A percentile compares a stretch with the other conserved stretches of the same genome.
Evolutionary conservation across 2,113 vertebrate genomes (phyloP).

Genomic region (Tyrannus savana): DNA sequence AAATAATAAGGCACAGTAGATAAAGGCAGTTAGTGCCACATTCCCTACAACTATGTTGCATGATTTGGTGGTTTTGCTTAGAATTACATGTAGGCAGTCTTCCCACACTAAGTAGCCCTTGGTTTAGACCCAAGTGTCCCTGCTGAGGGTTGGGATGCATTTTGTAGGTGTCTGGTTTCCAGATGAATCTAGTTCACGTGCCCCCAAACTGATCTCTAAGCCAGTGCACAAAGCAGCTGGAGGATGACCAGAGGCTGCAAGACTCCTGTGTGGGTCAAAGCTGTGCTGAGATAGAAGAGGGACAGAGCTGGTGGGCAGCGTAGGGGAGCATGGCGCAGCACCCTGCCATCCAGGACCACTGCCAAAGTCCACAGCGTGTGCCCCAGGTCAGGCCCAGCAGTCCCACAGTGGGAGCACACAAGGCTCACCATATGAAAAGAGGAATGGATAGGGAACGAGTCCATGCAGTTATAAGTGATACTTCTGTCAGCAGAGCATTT

Average conservation of each 20-base stretch:
- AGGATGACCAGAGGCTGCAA: neutral
- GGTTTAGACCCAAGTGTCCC: neutral
- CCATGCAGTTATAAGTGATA: neutral
- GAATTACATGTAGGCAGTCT: neutral
- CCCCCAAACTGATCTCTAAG: neutral
- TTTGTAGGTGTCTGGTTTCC: neutral
- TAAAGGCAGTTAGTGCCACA: neutral
- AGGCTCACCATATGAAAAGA: neutral
- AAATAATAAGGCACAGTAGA: neutral
- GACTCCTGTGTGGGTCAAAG: neutral
- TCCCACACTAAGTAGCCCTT: neutral
- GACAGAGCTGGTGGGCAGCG: neutral
- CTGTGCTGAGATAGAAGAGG: neutral
- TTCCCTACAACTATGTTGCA: neutral
- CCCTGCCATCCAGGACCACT: neutral
- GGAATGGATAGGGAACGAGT: neutral
- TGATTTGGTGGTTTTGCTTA: neutral
- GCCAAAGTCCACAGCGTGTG: neutral
- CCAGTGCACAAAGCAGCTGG: neutral
- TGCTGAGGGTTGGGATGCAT: fast-evolving
- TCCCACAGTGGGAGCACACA: neutral
- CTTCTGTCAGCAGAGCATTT: neutral
- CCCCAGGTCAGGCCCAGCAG: neutral
- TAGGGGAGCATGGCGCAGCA: neutral
- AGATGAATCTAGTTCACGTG: fast-evolving